A percentile compares a stretch with the other conserved stretches of the same genome.
Conservation (phyloP, 2,113 vertebrate genomes). For the Cathartes aura region DNA sequence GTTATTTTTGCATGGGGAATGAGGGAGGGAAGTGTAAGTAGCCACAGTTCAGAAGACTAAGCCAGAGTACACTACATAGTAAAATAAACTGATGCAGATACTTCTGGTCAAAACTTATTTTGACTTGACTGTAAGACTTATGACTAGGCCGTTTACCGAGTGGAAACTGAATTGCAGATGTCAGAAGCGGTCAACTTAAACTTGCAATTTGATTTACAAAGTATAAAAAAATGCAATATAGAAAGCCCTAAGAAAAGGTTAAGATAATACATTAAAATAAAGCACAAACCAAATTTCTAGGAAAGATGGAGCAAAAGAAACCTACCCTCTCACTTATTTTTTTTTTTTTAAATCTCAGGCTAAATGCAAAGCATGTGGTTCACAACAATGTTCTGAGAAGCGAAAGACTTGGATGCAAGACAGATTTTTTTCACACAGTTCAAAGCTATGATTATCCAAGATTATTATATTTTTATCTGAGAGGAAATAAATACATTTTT, state of each 20-base stretch:
- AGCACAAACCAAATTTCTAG: background rate
- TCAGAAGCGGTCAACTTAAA: background rate
- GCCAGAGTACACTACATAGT: background rate
- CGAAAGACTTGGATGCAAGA: background rate
- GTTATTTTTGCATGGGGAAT: background rate
- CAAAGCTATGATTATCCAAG: background rate
- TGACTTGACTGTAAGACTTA: no score
- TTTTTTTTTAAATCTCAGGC: background rate
- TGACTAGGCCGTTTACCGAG: background rate
- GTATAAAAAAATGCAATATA: background rate
- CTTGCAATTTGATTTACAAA: background rate
- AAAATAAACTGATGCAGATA: background rate
- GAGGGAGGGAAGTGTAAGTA: background rate
- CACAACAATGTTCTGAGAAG: accelerated
- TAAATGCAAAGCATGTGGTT: background rate
- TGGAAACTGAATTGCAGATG: background rate
- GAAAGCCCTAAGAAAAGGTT: background rate
- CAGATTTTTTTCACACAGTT: background rate
- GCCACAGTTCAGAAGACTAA: background rate
- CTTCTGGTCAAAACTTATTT: background rate
- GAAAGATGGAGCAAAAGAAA: background rate
- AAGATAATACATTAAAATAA: background rate
- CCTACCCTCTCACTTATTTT: no score
- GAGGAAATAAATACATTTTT: background rate
- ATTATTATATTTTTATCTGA: background rate